Evolutionary conservation across 1,140 invertebrate species (phyloP).

Genomic region (Bombyx mori): DNA sequence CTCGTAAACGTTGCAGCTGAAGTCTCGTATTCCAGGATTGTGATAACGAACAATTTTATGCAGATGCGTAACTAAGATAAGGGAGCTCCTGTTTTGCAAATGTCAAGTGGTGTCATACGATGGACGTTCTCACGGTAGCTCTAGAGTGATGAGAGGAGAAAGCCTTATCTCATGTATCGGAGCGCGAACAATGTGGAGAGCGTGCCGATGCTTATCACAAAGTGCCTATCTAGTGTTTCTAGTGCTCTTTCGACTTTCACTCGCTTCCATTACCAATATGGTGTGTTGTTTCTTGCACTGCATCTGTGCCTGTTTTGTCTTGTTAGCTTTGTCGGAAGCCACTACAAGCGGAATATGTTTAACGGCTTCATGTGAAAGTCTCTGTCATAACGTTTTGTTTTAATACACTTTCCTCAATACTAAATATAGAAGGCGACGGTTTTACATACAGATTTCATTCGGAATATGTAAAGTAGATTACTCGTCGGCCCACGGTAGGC

Average conservation of each 20-base stretch:
- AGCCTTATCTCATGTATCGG: conserved; percentile 58
- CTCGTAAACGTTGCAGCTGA: conserved; percentile 1
- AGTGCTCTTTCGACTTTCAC: conserved; percentile 54
- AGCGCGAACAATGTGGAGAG: conserved; percentile 57
- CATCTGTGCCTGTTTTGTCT: conserved; percentile 23
- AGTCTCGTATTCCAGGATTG: conserved; percentile 5
- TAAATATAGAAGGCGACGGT: background rate
- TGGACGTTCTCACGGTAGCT: conserved; percentile 52
- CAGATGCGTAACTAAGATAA: conserved; percentile 21
- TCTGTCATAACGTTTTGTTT: conserved; percentile 5
- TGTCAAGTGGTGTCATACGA: conserved; percentile 34
- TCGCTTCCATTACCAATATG: conserved; percentile 16
- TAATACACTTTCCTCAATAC: conserved; percentile 7
- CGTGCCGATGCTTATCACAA: conserved; percentile 53
- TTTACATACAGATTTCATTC: conserved; percentile 13
- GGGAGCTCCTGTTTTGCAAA: conserved; percentile 37
- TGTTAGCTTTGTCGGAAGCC: conserved; percentile 32
- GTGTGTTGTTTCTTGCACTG: conserved; percentile 31
- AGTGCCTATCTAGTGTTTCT: conserved; percentile 34
- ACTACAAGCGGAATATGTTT: conserved; percentile 21
- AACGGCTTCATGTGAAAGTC: conserved; percentile 20
- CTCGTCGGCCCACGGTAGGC: conserved; percentile 17
- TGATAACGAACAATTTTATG: conserved; percentile 13
- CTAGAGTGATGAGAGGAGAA: conserved; percentile 44
- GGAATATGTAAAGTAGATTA: conserved; percentile 35